These are phyloP conservation scores for Meiosimyza decipiens DNA, from an alignment of 2,888 invertebrate species.

Conservation along the genomic window DNA sequence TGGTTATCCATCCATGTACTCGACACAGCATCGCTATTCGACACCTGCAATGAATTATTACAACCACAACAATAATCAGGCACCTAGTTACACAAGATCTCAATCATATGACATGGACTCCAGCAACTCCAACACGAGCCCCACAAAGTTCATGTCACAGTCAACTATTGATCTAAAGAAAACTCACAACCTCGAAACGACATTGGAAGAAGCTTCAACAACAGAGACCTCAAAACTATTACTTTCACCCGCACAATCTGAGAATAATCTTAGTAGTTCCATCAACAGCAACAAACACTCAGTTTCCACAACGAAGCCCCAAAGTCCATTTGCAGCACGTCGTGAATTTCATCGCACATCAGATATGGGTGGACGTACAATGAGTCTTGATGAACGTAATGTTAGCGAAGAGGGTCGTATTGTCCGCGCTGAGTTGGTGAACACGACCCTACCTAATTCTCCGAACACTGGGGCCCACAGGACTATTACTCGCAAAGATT, in stretches of 20 bases:
- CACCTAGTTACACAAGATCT: conserved; percentile 59
- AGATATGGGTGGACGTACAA: conserved; percentile 44
- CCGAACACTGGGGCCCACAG: conserved; percentile 44
- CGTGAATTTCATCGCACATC: conserved; percentile 49
- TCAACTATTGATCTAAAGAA: conserved; percentile 66
- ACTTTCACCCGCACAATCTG: conserved; percentile 64
- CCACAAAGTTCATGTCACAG: conserved; percentile 62
- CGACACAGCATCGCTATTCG: conserved; percentile 55
- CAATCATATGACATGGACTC: conserved; percentile 62
- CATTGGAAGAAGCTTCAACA: conserved; percentile 56
- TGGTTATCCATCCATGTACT: conserved; percentile 51
- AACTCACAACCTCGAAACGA: conserved; percentile 61
- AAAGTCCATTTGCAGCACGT: conserved; percentile 43
- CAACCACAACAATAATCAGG: conserved; percentile 40
- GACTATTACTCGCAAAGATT: conserved; percentile 62
- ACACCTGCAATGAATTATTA: conserved; percentile 54
- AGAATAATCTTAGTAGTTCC: conserved; percentile 60
- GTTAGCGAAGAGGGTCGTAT: conserved; percentile 51
- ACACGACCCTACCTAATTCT: conserved; percentile 54
- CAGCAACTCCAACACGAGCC: conserved; percentile 55
- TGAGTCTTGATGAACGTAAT: conserved; percentile 50
- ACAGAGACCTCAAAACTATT: conserved; percentile 38
- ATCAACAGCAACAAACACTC: conserved; percentile 20
- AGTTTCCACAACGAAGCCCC: conserved; percentile 15
- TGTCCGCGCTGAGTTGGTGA: conserved; percentile 64